Percentiles rank a stretch among this genome's conserved stretches.
Evolutionary conservation across 2,113 vertebrate genomes (phyloP).

Genomic region (Rhagologus leucostigma): DNA sequence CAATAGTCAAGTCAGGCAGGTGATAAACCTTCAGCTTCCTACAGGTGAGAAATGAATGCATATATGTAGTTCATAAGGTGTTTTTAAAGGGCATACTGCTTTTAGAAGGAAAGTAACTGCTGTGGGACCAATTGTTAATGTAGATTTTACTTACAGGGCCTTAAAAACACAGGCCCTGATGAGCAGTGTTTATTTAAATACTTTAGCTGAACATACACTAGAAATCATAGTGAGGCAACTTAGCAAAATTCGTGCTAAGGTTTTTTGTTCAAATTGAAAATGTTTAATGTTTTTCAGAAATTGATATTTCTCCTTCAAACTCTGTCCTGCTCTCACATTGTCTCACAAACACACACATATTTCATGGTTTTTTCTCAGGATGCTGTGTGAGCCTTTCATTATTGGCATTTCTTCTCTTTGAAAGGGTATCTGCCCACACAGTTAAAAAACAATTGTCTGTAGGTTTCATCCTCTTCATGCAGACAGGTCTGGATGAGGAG

Average conservation of each 20-base stretch:
- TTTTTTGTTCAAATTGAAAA: not conserved
- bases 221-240: not conserved
- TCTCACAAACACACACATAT: not conserved
- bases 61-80: not conserved
- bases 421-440: not conserved
- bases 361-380: not conserved
- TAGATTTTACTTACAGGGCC: not conserved
- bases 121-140: not conserved
- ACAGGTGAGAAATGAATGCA: not conserved
- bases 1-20: not conserved
- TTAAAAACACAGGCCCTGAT: not conserved
- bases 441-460: not conserved
- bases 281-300: not conserved
- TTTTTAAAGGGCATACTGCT: not conserved
- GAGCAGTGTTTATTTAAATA: not conserved
- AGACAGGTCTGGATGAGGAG: not conserved
- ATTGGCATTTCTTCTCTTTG: not conserved
- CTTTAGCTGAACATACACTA: not conserved
- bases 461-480: not conserved
- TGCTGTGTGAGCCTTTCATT: not conserved
- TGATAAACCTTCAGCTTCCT: not conserved
- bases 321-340: not conserved
- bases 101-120: not conserved
- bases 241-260: not conserved
- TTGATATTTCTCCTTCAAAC: not conserved